Conservation (phyloP, 2,888 invertebrate species). For the Cepaea hortensis region DNA sequence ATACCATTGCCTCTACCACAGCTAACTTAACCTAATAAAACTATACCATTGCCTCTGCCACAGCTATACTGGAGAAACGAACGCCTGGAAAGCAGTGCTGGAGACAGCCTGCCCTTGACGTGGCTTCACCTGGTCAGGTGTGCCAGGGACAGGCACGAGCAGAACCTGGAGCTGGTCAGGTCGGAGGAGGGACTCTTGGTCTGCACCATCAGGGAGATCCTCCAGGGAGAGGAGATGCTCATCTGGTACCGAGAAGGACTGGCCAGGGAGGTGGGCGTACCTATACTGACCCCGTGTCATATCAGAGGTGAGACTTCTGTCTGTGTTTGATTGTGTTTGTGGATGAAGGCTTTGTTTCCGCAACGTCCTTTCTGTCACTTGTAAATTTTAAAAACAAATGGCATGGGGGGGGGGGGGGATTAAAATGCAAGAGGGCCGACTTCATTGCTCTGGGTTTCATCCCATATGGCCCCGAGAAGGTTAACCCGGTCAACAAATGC, state of each 20-base stretch:
- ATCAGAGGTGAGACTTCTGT: constrained; percentile 83
- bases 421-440: too few species aligned
- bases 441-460: too few species aligned
- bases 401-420: too few species aligned
- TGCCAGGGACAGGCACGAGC: constrained; percentile 83
- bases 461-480: too few species aligned
- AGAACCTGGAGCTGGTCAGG: constrained; percentile 78
- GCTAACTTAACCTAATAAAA: background rate
- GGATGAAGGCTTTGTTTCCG: background rate
- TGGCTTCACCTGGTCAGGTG: constrained; percentile 76
- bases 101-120: constrained; percentile 37
- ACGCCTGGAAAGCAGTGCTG: constrained; percentile 20
- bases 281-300: constrained; percentile 86
- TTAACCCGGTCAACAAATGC: too few species aligned
- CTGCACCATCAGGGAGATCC: constrained; percentile 64
- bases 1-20: background rate
- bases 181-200: constrained; percentile 58
- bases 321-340: background rate
- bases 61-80: constrained; percentile 49
- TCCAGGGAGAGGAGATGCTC: constrained; percentile 82
- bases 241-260: constrained; percentile 90
- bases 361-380: background rate
- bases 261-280: constrained; percentile 85
- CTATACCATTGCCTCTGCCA: background rate
- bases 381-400: background rate